Evolutionary conservation across 1,140 invertebrate genomes (phyloP).

Genomic region (Dinothrombium tinctorium): DNA sequence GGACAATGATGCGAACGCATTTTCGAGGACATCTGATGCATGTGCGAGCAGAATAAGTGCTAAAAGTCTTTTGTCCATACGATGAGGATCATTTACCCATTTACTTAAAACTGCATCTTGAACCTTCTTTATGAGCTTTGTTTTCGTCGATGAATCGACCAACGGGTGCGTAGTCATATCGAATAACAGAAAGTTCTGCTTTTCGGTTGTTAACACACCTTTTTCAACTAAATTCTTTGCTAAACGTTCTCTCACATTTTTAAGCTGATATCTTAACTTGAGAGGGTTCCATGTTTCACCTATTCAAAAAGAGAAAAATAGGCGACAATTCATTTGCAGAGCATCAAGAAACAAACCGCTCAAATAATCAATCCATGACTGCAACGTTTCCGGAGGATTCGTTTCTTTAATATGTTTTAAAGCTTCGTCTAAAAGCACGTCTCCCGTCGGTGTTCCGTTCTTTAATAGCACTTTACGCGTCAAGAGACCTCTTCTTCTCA

Average conservation of each 20-base stretch:
- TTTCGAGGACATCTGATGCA: constrained; percentile 93
- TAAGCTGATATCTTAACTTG: constrained; percentile 89
- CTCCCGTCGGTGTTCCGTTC: constrained; percentile 77
- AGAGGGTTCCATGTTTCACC: constrained; percentile 99
- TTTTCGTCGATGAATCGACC: constrained; percentile 84
- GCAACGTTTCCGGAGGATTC: constrained; percentile 83
- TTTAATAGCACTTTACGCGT: constrained; percentile 48
- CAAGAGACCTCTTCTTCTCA: constrained; percentile 70
- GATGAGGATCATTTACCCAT: constrained; percentile 92
- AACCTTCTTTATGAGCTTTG: constrained; percentile 88
- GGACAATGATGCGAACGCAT: constrained; percentile 93
- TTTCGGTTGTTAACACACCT: constrained; percentile 97
- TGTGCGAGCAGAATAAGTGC: constrained; percentile 84
- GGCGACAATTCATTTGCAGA: constrained; percentile 7
- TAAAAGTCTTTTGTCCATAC: constrained; percentile 82
- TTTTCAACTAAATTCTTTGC: constrained; percentile 99
- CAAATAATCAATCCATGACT: constrained; percentile 98
- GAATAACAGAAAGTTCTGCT: constrained; percentile 97
- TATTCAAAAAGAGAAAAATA: constrained; percentile 20
- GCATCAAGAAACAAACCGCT: constrained; percentile 43
- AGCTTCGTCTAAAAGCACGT: constrained; percentile 93
- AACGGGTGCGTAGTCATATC: constrained; percentile 99
- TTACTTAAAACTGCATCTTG: constrained; percentile 87
- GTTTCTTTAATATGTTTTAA: constrained; percentile 95
- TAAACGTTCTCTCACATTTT: constrained; percentile 93